These are phyloP conservation scores for Hydrophis major DNA, from an alignment of 2,797 vertebrate genomes.

Conservation along the genomic window DNA sequence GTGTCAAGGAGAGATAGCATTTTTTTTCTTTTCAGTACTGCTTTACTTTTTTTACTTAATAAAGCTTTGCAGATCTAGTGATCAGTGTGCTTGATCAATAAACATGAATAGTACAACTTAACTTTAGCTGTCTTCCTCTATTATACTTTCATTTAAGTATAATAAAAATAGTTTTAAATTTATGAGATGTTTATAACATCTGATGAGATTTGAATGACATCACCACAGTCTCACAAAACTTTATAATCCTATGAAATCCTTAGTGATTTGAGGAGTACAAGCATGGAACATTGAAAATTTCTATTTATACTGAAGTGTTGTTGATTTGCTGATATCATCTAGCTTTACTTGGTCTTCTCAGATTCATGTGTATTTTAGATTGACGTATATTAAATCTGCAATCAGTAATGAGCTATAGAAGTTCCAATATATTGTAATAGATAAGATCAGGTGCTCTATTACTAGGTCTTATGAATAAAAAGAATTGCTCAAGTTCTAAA, in stretches of 20 bases:
- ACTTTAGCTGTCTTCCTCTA: neutral
- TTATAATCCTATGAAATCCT: neutral
- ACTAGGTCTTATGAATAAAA: neutral
- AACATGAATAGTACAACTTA: neutral
- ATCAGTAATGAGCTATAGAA: neutral
- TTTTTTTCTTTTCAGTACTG: neutral
- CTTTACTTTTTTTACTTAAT: neutral
- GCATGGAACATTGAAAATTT: neutral
- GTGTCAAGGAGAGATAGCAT: constrained; percentile 5
- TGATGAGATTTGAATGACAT: neutral
- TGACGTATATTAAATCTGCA: neutral
- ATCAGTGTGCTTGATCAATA: neutral
- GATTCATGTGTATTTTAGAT: neutral
- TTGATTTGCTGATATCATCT: too few relatives aligned
- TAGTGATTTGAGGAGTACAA: neutral
- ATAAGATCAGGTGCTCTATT: neutral
- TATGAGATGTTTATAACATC: neutral
- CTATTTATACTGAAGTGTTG: neutral
- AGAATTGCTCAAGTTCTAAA: neutral
- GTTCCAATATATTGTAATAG: neutral
- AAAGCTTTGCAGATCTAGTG: neutral
- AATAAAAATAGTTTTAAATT: neutral
- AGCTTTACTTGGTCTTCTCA: neutral
- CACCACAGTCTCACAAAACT: neutral
- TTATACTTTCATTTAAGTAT: too few relatives aligned